Percentiles rank a stretch among this genome's conserved stretches.
These are phyloP conservation scores for Cataglyphis albicans DNA, from an alignment of 2,888 invertebrate genomes.

Conservation along the genomic window DNA sequence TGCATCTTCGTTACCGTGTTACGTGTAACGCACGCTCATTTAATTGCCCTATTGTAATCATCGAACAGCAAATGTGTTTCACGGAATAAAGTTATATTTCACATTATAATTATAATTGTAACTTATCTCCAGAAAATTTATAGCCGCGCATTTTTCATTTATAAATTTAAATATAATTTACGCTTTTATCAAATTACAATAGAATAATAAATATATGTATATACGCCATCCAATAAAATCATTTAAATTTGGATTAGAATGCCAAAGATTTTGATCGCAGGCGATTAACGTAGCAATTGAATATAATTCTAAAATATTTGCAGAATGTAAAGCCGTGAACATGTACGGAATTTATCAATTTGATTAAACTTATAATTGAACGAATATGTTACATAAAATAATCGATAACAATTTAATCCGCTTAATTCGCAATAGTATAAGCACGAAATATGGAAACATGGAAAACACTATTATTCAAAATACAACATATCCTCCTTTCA, in stretches of 20 bases:
- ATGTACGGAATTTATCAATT: conserved; percentile 47
- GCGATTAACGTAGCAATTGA: conserved; percentile 30
- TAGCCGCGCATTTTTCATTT: conserved; percentile 8
- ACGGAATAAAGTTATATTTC: background rate
- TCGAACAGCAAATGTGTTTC: background rate
- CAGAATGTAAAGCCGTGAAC: conserved; percentile 32
- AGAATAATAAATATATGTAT: background rate
- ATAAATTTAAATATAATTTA: conserved; percentile 15
- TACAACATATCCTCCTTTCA: background rate
- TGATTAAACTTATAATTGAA: conserved; percentile 25
- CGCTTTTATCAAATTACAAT: background rate
- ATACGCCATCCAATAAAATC: background rate
- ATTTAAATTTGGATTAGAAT: conserved; percentile 29
- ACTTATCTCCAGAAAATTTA: background rate
- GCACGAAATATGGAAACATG: background rate
- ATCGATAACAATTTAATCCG: conserved; percentile 25
- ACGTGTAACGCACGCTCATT: conserved; percentile 35
- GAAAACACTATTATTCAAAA: background rate
- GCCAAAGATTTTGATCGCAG: conserved; percentile 33
- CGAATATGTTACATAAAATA: background rate
- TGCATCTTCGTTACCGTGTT: conserved; percentile 40
- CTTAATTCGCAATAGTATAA: background rate
- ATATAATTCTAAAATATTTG: conserved; percentile 48
- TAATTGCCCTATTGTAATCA: conserved; percentile 34
- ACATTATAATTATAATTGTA: background rate